Evolutionary conservation across 2,888 invertebrate genomes (phyloP).

Genomic region (Drosophila niveifrons): DNA sequence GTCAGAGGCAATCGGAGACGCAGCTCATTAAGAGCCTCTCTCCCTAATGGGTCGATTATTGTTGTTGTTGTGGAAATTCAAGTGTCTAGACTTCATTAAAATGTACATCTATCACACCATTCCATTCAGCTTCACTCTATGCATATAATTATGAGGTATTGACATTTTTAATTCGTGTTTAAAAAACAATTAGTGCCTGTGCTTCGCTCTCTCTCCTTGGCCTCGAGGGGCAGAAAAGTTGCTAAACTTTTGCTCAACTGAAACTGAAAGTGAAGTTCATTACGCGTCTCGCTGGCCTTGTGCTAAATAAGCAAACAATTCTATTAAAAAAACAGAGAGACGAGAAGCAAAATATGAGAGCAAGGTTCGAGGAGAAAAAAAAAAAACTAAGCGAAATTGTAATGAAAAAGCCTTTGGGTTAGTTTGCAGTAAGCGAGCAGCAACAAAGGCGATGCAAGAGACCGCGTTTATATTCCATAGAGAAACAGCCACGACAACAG

Average conservation of each 20-base stretch:
- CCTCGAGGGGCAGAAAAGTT: slow-evolving; percentile 9
- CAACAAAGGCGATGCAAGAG: slow-evolving; percentile 59
- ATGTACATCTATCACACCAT: slow-evolving; percentile 23
- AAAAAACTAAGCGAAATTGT: slow-evolving; percentile 51
- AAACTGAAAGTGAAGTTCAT: slow-evolving; percentile 37
- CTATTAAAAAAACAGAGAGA: slow-evolving; percentile 45
- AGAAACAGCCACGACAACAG: not conserved
- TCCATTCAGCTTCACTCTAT: slow-evolving; percentile 22
- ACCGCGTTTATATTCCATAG: slow-evolving; percentile 31
- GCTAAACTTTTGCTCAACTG: slow-evolving; percentile 3
- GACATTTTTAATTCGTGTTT: slow-evolving; percentile 54
- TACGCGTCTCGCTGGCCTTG: slow-evolving; percentile 58
- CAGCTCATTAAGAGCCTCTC: slow-evolving; percentile 54
- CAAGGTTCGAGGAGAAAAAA: slow-evolving; percentile 11
- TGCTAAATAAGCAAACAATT: slow-evolving; percentile 67
- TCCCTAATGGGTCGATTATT: not conserved
- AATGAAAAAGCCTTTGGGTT: slow-evolving; percentile 78
- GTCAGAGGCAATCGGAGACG: slow-evolving; percentile 40
- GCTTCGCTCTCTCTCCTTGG: not conserved
- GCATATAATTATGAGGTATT: slow-evolving; percentile 62
- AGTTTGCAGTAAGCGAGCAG: slow-evolving; percentile 54
- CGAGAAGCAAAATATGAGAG: slow-evolving; percentile 10
- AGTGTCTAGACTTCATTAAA: slow-evolving; percentile 72
- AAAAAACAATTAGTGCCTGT: slow-evolving; percentile 54
- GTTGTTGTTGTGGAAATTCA: slow-evolving; percentile 31